Percentiles rank a stretch among this genome's conserved stretches.
These are phyloP conservation scores for Urosaurus nigricauda DNA, from an alignment of 2,797 vertebrate species.

Conservation along the genomic window DNA sequence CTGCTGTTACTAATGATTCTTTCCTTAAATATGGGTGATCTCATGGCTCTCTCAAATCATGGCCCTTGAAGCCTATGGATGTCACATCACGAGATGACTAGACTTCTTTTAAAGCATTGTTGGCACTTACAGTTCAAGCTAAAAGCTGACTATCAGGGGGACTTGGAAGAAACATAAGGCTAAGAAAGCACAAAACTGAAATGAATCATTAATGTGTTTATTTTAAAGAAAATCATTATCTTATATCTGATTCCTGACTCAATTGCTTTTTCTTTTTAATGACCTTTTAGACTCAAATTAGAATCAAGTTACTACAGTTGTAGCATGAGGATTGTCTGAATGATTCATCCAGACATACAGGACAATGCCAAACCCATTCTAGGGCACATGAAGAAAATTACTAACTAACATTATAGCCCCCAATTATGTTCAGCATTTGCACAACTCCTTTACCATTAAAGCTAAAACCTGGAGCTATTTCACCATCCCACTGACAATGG, in stretches of 20 bases:
- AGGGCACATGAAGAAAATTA: neutral
- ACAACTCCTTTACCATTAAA: too few relatives aligned
- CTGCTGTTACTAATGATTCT: too few relatives aligned
- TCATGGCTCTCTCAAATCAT: neutral
- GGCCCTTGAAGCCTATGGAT: neutral
- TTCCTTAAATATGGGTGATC: neutral
- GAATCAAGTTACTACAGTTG: neutral
- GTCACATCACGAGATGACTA: neutral
- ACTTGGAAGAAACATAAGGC: neutral
- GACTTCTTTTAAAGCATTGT: neutral
- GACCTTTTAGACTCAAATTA: neutral
- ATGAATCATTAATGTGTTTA: slow-evolving; percentile 9
- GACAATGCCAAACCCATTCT: neutral
- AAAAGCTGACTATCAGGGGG: neutral
- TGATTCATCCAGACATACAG: neutral
- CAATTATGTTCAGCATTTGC: too few relatives aligned
- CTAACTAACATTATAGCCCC: neutral
- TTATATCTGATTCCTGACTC: slow-evolving; percentile 9
- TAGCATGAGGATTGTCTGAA: neutral
- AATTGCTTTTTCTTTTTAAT: slow-evolving; percentile 27
- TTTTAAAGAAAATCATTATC: slow-evolving; percentile 5
- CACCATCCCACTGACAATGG: too few relatives aligned
- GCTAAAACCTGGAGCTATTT: too few relatives aligned
- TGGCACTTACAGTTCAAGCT: neutral
- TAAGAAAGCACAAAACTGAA: neutral